Percentiles rank a stretch among this genome's conserved stretches.
Conservation (phyloP, 2,797 vertebrate species). For the Pelochelys cantorii region DNA sequence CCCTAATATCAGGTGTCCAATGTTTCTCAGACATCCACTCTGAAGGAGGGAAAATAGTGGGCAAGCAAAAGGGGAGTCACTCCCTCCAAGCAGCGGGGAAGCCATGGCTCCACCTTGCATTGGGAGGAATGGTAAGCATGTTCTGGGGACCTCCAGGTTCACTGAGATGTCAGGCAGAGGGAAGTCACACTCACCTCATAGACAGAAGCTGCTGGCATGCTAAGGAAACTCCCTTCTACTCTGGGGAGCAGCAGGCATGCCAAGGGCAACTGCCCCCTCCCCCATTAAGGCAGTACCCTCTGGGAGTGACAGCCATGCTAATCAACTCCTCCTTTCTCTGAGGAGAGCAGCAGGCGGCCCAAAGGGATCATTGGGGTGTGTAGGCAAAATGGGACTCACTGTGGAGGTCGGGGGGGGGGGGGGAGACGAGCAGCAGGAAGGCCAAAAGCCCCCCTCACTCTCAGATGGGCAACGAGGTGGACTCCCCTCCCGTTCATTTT, state of each 20-base stretch:
- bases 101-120: not conserved
- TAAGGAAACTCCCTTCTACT: fast-evolving
- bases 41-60: fast-evolving
- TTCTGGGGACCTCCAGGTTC: not conserved
- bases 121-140: not conserved
- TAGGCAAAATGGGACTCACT: too few relatives aligned
- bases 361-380: not conserved
- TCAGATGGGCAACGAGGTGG: not conserved
- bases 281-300: not conserved
- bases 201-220: not conserved
- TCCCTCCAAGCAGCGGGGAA: not conserved
- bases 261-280: too few relatives aligned
- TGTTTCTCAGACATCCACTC: not conserved
- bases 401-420: not conserved
- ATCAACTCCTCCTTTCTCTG: not conserved
- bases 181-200: not conserved
- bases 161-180: not conserved
- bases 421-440: not conserved
- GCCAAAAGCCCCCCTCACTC: not conserved
- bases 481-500: fast-evolving
- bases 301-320: not conserved
- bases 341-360: not conserved
- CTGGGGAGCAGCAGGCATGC: too few relatives aligned
- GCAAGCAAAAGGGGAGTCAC: not conserved
- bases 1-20: fast-evolving